phyloP scores from a whole-genome alignment of 2,888 invertebrate genomes.

The Ditula angustiorana region DNA sequence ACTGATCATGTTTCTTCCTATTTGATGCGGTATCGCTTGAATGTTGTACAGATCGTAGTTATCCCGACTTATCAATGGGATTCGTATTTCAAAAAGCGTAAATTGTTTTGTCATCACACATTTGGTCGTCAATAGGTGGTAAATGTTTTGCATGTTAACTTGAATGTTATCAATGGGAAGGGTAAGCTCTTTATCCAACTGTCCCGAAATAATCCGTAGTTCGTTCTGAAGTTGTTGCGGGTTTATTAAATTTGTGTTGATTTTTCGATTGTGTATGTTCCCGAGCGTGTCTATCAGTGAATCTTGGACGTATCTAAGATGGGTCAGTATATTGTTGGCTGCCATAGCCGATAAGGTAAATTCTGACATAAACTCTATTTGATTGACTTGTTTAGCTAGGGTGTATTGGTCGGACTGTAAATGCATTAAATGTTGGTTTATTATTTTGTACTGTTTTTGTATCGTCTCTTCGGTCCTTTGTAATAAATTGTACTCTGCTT shows the following conservation, averaged over 20 bases:
- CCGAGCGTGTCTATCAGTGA: not conserved
- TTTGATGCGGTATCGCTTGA: not conserved
- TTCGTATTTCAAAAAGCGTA: not conserved
- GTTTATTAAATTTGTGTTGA: not conserved
- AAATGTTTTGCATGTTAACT: not conserved
- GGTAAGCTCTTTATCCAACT: not conserved
- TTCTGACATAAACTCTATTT: not conserved
- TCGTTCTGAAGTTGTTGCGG: not conserved
- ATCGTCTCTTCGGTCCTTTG: constrained; percentile 18
- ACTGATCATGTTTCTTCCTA: not conserved
- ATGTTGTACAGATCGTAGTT: not conserved
- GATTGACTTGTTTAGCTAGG: not conserved
- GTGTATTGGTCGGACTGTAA: no score
- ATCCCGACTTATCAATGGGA: not conserved
- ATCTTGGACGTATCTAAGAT: constrained; percentile 5
- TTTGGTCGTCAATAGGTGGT: not conserved
- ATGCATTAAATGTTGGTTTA: constrained; percentile 25
- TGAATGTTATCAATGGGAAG: not conserved
- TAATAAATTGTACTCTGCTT: constrained; percentile 26
- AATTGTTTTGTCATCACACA: not conserved
- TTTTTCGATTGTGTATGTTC: not conserved
- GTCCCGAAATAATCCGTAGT: not conserved
- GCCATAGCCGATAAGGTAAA: constrained; percentile 2
- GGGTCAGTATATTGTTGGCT: constrained; percentile 24
- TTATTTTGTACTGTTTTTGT: constrained; percentile 25